phyloP scores from a whole-genome alignment of 2,113 vertebrate species.

The Passer domesticus region DNA sequence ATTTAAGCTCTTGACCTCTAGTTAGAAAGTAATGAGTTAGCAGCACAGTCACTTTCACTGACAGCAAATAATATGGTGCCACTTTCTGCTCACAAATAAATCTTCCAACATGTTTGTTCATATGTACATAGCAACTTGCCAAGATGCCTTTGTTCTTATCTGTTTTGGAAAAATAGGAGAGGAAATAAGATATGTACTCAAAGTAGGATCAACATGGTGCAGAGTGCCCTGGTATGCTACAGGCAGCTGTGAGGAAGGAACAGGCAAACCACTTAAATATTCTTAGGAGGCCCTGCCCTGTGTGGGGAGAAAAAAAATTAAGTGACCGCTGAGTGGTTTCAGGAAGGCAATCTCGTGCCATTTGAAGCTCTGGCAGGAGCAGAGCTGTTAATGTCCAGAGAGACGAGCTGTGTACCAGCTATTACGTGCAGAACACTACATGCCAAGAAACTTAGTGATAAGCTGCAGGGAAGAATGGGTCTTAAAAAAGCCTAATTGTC shows the following conservation, averaged over 20 bases:
- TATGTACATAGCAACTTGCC: neutral
- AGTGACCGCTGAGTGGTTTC: neutral
- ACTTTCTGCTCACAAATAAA: neutral
- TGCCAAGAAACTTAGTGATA: constrained; percentile 29
- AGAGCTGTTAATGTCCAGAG: neutral
- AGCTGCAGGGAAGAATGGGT: constrained; percentile 37
- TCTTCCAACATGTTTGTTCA: neutral
- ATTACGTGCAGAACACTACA: neutral
- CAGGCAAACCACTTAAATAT: neutral
- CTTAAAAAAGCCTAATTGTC: constrained; percentile 46
- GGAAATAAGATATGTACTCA: constrained; percentile 13
- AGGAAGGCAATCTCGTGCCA: neutral
- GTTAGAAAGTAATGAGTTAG: neutral
- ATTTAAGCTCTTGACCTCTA: neutral
- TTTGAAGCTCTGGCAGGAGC: neutral
- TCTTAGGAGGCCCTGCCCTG: neutral
- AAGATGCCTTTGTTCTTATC: constrained; percentile 29
- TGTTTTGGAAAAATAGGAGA: constrained; percentile 12
- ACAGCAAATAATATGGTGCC: neutral
- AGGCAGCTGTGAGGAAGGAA: constrained; percentile 46
- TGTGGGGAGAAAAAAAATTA: neutral
- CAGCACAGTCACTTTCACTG: neutral
- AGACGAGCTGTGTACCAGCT: neutral
- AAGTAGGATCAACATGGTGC: neutral
- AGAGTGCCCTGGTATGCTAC: neutral